These are phyloP conservation scores for Montipora foliosa DNA, from an alignment of 64 coral and sea anemone species.

Conservation along the genomic window DNA sequence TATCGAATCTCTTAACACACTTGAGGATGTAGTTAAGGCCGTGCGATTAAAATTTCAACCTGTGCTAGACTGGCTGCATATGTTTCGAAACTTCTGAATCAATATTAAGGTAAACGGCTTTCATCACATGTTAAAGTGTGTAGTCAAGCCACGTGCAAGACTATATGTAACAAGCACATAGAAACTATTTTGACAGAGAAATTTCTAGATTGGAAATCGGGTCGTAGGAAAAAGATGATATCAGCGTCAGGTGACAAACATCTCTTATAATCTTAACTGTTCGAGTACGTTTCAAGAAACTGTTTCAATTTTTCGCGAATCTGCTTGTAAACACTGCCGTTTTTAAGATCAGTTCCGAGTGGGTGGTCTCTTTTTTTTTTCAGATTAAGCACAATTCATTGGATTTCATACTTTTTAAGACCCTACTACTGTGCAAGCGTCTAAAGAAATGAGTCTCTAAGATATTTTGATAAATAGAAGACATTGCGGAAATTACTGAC, in stretches of 20 bases:
- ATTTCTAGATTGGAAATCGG: background rate
- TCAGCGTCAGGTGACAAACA: background rate
- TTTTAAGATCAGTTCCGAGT: background rate
- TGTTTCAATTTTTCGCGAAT: slow-evolving; percentile 12
- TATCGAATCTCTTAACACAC: background rate
- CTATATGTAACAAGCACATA: background rate
- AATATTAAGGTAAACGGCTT: background rate
- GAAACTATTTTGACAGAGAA: background rate
- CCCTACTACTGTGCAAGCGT: background rate
- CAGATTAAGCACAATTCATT: background rate
- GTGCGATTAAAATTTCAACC: background rate
- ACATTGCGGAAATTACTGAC: slow-evolving; percentile 28
- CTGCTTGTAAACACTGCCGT: background rate
- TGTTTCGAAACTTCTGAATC: background rate
- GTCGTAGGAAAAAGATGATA: background rate
- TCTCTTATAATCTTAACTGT: background rate
- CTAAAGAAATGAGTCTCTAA: background rate
- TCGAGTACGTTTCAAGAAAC: background rate
- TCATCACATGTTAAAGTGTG: background rate
- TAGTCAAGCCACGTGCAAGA: background rate
- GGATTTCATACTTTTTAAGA: background rate
- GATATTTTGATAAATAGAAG: background rate
- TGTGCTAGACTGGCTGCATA: background rate
- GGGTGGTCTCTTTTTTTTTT: background rate
- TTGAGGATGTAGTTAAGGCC: background rate